Evolutionary conservation across 2,888 invertebrate genomes (phyloP).

Genomic region (Spisula subtruncata): DNA sequence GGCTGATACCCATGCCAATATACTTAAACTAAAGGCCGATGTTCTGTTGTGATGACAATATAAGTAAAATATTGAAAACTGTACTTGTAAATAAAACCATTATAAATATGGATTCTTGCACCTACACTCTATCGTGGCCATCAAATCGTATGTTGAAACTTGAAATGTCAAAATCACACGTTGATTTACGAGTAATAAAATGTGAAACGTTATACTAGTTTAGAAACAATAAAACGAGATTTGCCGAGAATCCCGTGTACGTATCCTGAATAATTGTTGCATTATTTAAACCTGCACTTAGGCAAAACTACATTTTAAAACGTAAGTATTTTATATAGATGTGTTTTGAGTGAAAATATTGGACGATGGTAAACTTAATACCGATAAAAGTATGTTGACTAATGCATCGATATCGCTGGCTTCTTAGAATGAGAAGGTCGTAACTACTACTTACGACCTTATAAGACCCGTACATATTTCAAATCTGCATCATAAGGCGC

Average conservation of each 20-base stretch:
- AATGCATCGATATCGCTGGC: too few species aligned
- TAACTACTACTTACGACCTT: too few species aligned
- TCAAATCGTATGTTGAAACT: background rate
- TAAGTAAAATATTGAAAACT: background rate
- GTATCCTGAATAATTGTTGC: background rate
- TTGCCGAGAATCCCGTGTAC: background rate
- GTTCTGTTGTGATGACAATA: too few species aligned
- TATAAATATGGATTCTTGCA: background rate
- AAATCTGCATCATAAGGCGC: too few species aligned
- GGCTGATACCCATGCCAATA: background rate
- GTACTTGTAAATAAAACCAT: background rate
- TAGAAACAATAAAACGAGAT: background rate
- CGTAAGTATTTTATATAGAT: conserved; percentile 3
- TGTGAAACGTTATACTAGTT: background rate
- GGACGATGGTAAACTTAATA: background rate
- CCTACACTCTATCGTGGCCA: background rate
- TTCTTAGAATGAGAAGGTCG: too few species aligned
- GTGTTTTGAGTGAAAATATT: background rate
- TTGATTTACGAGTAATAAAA: background rate
- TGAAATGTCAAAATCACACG: background rate
- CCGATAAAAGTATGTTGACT: background rate
- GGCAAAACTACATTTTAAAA: background rate
- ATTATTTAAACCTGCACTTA: conserved; percentile 10
- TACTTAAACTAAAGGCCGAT: too few species aligned
- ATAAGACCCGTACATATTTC: too few species aligned